Evolutionary conservation across 2,888 invertebrate genomes (phyloP).

Genomic region (Hermodice carunculata): DNA sequence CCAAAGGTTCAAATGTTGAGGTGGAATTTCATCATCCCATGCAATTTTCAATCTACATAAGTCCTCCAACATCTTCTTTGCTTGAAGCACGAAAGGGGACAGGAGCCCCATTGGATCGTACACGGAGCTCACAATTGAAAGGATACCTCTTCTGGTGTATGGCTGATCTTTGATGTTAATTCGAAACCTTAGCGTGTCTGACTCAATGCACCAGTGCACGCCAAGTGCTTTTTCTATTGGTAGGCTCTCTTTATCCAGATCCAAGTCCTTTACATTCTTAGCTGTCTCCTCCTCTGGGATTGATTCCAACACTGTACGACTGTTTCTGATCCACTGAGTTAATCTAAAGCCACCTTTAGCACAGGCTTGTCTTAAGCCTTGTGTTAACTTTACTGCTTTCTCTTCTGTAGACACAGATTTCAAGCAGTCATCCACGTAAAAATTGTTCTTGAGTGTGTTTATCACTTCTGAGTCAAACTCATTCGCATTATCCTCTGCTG

Average conservation of each 20-base stretch:
- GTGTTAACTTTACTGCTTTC: slow-evolving; percentile 2
- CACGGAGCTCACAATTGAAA: slow-evolving; percentile 11
- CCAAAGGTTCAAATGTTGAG: neutral
- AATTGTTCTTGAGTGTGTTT: slow-evolving; percentile 24
- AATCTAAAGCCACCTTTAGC: neutral
- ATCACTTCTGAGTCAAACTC: slow-evolving; percentile 18
- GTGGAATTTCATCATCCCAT: slow-evolving; percentile 22
- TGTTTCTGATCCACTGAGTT: slow-evolving; percentile 22
- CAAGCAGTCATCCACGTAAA: slow-evolving; percentile 41
- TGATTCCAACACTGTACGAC: slow-evolving; percentile 8
- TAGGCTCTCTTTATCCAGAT: neutral
- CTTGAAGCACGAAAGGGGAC: slow-evolving; percentile 61
- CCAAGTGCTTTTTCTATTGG: slow-evolving; percentile 8
- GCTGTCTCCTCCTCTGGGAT: slow-evolving; percentile 8
- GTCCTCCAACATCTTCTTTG: slow-evolving; percentile 14
- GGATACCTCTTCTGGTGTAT: slow-evolving; percentile 11
- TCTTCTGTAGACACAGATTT: slow-evolving; percentile 3
- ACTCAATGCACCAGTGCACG: neutral
- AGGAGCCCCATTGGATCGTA: slow-evolving; percentile 63
- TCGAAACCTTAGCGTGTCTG: slow-evolving; percentile 6
- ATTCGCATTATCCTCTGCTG: neutral
- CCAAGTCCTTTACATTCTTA: neutral
- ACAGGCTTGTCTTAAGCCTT: slow-evolving; percentile 2
- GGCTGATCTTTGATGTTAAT: neutral
- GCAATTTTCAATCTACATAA: neutral